Percentiles rank a stretch among this genome's conserved stretches.
Conservation (phyloP, 1,140 invertebrate genomes). For the Neoseiulus cucumeris region DNA sequence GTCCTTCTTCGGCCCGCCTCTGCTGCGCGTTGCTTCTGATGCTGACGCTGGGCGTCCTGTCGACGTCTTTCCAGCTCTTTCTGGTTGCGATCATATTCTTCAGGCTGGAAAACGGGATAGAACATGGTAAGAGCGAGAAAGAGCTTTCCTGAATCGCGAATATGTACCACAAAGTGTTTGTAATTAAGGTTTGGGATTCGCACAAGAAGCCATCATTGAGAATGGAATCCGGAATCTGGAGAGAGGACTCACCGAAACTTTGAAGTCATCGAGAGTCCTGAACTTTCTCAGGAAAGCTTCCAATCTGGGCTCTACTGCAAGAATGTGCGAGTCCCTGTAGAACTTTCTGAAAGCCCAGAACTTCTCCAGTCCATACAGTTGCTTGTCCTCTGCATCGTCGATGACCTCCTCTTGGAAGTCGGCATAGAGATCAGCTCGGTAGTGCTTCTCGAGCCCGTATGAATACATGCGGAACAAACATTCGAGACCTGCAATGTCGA, state of each 20-base stretch:
- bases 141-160: neutral
- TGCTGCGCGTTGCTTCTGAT: neutral
- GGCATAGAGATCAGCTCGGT: slow-evolving; percentile 71
- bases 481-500: slow-evolving; percentile 48
- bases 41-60: neutral
- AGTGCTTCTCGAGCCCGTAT: slow-evolving; percentile 88
- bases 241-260: slow-evolving; percentile 20
- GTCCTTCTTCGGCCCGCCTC: neutral
- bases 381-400: slow-evolving; percentile 70
- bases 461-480: slow-evolving; percentile 97
- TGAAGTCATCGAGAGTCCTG: slow-evolving; percentile 83
- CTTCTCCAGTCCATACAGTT: slow-evolving; percentile 93
- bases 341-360: slow-evolving; percentile 97
- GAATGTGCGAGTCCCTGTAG: slow-evolving; percentile 37
- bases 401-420: slow-evolving; percentile 90
- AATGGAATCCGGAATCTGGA: slow-evolving; percentile 14
- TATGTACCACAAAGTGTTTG: neutral
- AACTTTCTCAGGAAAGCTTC: slow-evolving; percentile 62
- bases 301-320: slow-evolving; percentile 59
- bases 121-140: neutral
- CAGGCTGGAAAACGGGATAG: neutral
- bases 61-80: neutral
- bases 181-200: neutral
- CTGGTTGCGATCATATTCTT: neutral
- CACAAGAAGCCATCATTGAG: neutral